Conservation (phyloP, 2,113 vertebrate genomes). For the Australoheros scitulus region DNA sequence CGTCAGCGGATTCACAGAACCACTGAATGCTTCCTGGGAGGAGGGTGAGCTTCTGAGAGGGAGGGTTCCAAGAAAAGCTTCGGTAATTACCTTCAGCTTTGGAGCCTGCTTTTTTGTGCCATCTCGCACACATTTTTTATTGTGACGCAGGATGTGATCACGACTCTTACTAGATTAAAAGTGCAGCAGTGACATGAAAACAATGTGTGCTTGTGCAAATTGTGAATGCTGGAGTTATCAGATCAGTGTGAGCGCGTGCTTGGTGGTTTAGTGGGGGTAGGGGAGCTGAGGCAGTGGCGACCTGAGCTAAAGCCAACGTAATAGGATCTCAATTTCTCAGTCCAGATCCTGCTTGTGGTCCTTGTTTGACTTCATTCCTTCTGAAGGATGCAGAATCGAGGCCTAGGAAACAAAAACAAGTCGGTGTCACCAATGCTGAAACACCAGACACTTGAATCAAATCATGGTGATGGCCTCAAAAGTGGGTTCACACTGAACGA, state of each 20-base stretch:
- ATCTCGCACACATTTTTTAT: constrained; percentile 40
- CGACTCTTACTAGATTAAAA: constrained; percentile 38
- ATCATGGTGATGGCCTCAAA: background rate
- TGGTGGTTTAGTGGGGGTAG: constrained; percentile 37
- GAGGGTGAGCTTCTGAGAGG: constrained; percentile 78
- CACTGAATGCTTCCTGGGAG: constrained; percentile 81
- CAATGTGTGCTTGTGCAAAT: constrained; percentile 3
- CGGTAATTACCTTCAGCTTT: constrained; percentile 84
- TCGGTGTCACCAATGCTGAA: background rate
- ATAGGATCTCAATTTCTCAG: constrained; percentile 73
- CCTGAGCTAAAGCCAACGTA: constrained; percentile 67
- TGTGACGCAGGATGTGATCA: constrained; percentile 14
- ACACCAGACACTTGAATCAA: background rate
- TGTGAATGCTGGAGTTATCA: constrained; percentile 10
- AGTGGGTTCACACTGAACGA: background rate
- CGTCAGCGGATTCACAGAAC: constrained; percentile 81
- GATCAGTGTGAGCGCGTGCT: constrained; percentile 4
- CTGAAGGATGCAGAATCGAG: constrained; percentile 79
- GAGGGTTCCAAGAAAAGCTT: constrained; percentile 84
- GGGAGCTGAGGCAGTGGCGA: constrained; percentile 34
- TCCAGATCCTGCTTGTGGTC: constrained; percentile 49
- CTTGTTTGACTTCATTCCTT: constrained; percentile 45
- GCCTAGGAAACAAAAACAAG: constrained; percentile 62
- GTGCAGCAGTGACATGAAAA: background rate
- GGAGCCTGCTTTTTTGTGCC: constrained; percentile 70